phyloP scores from a whole-genome alignment of 2,888 invertebrate species.

The Leucophenga montana region DNA sequence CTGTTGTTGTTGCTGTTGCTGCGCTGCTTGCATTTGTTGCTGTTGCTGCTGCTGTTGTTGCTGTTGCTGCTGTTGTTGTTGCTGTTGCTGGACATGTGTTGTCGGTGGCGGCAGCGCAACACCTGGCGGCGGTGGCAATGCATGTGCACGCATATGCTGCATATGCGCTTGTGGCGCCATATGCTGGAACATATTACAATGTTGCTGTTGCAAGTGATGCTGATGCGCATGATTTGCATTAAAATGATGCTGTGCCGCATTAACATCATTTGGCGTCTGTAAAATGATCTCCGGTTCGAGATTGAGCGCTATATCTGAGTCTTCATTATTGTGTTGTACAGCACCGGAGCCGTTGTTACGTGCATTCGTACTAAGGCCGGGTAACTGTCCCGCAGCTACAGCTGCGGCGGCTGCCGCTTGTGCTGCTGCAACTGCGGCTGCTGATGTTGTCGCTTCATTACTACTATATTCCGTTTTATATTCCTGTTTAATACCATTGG shows the following conservation, averaged over 20 bases:
- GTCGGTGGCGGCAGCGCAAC: conserved; percentile 50
- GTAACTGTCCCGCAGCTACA: not conserved
- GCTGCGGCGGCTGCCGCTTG: conserved; percentile 57
- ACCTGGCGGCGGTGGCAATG: conserved; percentile 55
- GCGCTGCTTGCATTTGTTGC: conserved; percentile 49
- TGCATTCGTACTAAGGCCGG: conserved; percentile 48
- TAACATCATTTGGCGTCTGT: conserved; percentile 65
- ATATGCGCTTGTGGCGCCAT: conserved; percentile 70
- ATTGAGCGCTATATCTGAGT: conserved; percentile 63
- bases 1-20: conserved; percentile 50
- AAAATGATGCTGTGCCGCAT: conserved; percentile 52
- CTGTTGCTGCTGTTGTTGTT: conserved; percentile 51
- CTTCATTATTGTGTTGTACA: conserved; percentile 47
- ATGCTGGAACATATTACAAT: conserved; percentile 69
- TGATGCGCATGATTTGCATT: conserved; percentile 61
- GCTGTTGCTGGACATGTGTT: conserved; percentile 48
- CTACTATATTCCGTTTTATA: conserved; percentile 57
- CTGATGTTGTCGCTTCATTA: conserved; percentile 40
- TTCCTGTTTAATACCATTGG: conserved; percentile 69
- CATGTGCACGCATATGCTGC: conserved; percentile 66
- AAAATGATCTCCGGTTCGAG: conserved; percentile 68
- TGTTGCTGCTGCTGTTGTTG: conserved; percentile 52
- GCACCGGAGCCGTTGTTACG: conserved; percentile 33
- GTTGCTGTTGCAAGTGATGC: conserved; percentile 62
- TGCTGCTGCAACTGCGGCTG: conserved; percentile 46